Evolutionary conservation across 2,113 vertebrate genomes (phyloP).

Genomic region (Alligator mississippiensis): DNA sequence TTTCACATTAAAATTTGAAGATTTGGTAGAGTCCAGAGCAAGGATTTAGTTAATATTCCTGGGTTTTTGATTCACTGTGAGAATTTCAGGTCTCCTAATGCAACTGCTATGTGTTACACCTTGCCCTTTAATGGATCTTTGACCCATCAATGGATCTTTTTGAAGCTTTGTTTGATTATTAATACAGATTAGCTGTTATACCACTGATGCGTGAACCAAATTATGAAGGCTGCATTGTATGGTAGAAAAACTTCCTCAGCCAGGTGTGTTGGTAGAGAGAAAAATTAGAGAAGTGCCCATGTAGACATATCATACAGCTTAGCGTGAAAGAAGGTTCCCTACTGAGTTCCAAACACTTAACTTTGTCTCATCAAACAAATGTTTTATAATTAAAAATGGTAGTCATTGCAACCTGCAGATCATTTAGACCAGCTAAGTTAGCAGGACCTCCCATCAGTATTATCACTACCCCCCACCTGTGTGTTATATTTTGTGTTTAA

Average conservation of each 20-base stretch:
- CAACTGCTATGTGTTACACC: background rate
- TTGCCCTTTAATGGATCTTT: background rate
- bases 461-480: background rate
- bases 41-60: background rate
- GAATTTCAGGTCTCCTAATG: background rate
- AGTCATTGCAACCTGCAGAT: background rate
- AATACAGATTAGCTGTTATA: background rate
- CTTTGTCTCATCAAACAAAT: background rate
- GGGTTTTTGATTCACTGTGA: background rate
- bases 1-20: background rate
- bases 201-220: background rate
- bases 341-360: background rate
- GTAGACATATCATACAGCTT: background rate
- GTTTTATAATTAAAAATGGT: background rate
- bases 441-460: background rate
- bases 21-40: background rate
- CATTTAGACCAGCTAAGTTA: background rate
- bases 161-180: background rate
- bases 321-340: background rate
- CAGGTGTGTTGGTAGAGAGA: accelerated
- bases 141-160: background rate
- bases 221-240: background rate
- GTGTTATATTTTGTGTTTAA: background rate
- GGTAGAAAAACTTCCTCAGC: background rate
- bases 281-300: background rate